Conservation (phyloP, 2,888 invertebrate species). For the Campoplex capitator region DNA sequence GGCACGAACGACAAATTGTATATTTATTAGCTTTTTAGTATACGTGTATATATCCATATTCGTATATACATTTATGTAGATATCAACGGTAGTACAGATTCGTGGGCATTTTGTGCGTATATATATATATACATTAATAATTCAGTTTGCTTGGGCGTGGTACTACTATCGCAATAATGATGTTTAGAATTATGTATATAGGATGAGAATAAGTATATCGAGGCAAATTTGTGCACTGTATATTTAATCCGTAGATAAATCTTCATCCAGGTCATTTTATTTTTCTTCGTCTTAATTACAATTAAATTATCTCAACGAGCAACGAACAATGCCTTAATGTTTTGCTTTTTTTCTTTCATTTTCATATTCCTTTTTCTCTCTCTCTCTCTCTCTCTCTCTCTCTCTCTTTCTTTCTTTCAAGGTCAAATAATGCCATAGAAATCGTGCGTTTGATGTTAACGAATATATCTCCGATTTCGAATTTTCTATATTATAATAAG, state of each 20-base stretch:
- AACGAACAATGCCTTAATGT: background rate
- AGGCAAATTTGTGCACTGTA: slow-evolving; percentile 26
- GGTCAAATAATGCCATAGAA: slow-evolving; percentile 31
- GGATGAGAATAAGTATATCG: slow-evolving; percentile 22
- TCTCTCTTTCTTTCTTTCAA: slow-evolving; percentile 8
- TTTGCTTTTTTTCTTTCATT: background rate
- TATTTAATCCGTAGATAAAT: slow-evolving; percentile 21
- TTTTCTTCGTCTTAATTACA: slow-evolving; percentile 15
- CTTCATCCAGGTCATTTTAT: slow-evolving; percentile 1
- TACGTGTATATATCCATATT: slow-evolving; percentile 1
- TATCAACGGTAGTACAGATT: background rate
- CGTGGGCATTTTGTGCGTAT: background rate
- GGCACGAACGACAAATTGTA: slow-evolving; percentile 56
- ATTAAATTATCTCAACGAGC: slow-evolving; percentile 32
- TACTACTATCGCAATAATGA: background rate
- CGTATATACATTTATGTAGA: slow-evolving; percentile 14
- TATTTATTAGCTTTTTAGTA: slow-evolving; percentile 49
- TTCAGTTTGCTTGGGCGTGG: slow-evolving; percentile 5
- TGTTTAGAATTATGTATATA: slow-evolving; percentile 19
- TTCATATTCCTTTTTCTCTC: background rate
- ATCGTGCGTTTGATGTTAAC: slow-evolving; percentile 19
- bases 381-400: slow-evolving; percentile 1
- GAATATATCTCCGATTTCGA: slow-evolving; percentile 44
- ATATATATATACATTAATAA: slow-evolving; percentile 12
- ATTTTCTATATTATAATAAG: slow-evolving; percentile 32